phyloP scores from a whole-genome alignment of 2,888 invertebrate genomes.

The Germaria angustata region DNA sequence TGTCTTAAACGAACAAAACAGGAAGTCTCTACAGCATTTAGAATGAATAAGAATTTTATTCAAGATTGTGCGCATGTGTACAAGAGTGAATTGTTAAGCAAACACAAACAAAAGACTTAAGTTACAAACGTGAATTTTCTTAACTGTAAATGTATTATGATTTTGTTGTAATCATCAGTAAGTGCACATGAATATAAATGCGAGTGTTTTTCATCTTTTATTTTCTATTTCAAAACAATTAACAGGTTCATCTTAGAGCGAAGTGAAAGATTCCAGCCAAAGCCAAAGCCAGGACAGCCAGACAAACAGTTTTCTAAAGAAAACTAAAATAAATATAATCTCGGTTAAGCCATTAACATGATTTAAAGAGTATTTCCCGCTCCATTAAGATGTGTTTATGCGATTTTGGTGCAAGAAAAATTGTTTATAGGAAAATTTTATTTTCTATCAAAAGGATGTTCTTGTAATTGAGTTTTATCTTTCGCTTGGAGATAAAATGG shows the following conservation, averaged over 20 bases:
- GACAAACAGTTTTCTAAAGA: background rate
- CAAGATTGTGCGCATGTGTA: background rate
- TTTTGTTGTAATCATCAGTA: background rate
- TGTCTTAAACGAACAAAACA: constrained; percentile 20
- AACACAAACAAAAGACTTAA: constrained; percentile 63
- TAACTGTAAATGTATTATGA: constrained; percentile 25
- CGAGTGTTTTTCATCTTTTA: background rate
- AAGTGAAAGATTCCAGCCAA: constrained; percentile 17
- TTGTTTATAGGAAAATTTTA: background rate
- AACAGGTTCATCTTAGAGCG: constrained; percentile 23
- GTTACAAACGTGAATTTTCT: constrained; percentile 43
- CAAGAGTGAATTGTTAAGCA: constrained; percentile 15
- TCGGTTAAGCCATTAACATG: background rate
- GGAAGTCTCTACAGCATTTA: constrained; percentile 50
- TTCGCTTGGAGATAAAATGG: background rate
- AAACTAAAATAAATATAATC: constrained; percentile 9
- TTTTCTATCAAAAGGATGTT: background rate
- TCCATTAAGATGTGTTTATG: background rate
- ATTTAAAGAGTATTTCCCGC: constrained; percentile 1
- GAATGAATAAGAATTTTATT: constrained; percentile 14
- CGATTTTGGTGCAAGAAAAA: background rate
- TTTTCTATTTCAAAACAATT: constrained; percentile 33
- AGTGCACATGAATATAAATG: background rate
- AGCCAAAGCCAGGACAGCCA: background rate
- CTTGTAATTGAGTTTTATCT: background rate